Conservation (phyloP, 2,113 vertebrate species). For the Cyprinodon brontotheroides region DNA sequence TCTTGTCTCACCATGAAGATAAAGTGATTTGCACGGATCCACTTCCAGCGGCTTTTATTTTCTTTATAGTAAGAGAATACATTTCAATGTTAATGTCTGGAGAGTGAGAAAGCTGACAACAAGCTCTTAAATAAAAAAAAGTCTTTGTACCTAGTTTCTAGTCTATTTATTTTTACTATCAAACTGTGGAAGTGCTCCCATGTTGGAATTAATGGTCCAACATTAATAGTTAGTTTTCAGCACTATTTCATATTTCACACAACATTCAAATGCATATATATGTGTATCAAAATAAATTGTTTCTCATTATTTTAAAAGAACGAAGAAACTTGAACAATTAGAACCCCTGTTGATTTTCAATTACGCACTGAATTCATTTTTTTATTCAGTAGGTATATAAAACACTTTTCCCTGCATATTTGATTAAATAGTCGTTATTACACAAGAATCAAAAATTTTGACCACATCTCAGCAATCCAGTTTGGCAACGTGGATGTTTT, state of each 20-base stretch:
- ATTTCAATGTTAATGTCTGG: conserved; percentile 21
- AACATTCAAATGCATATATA: background rate
- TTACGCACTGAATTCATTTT: too few species aligned
- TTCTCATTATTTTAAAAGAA: background rate
- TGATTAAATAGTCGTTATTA: too few species aligned
- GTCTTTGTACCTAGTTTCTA: background rate
- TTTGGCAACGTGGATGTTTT: too few species aligned
- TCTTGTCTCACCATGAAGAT: conserved; percentile 28
- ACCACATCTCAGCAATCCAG: too few species aligned
- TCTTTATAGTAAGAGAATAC: background rate
- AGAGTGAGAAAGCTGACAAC: background rate
- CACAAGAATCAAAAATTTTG: too few species aligned
- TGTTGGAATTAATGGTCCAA: background rate
- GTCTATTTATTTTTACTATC: background rate
- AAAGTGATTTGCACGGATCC: conserved; percentile 8
- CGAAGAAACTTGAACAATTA: background rate
- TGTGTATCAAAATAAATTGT: background rate
- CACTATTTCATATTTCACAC: background rate
- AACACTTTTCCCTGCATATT: too few species aligned
- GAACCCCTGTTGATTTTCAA: background rate
- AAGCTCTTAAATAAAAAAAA: background rate
- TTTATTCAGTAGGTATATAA: too few species aligned
- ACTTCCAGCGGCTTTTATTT: background rate
- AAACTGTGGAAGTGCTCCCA: background rate
- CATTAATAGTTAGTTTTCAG: background rate